Percentiles rank a stretch among this genome's conserved stretches.
Evolutionary conservation across 2,113 vertebrate species (phyloP).

Genomic region (Murina feae): DNA sequence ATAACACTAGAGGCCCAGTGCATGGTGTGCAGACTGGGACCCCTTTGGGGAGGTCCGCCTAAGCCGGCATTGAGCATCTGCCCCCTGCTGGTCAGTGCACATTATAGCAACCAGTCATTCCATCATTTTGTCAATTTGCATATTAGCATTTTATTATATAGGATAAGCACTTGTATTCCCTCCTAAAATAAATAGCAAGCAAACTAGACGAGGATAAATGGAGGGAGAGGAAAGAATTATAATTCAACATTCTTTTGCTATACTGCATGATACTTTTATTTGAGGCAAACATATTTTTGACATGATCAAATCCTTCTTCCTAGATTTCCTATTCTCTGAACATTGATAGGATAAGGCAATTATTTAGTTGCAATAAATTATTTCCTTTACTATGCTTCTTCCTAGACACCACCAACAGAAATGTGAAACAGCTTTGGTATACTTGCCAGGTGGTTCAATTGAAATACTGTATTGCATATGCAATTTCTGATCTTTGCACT

Average conservation of each 20-base stretch:
- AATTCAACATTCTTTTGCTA: constrained; percentile 56
- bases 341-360: constrained; percentile 67
- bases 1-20: constrained; percentile 31
- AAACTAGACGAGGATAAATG: constrained; percentile 53
- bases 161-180: constrained; percentile 56
- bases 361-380: constrained; percentile 70
- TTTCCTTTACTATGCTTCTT: constrained; percentile 47
- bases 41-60: too few relatives aligned
- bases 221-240: constrained; percentile 55
- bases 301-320: constrained; percentile 65
- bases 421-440: constrained; percentile 44
- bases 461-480: background rate
- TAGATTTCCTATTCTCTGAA: constrained; percentile 65
- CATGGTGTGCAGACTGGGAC: too few relatives aligned
- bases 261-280: constrained; percentile 52
- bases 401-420: constrained; percentile 59
- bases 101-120: too few relatives aligned
- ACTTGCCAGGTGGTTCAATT: background rate
- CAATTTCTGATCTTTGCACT: constrained; percentile 54
- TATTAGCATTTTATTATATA: too few relatives aligned
- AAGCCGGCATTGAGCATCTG: too few relatives aligned
- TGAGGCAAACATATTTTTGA: constrained; percentile 63
- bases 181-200: constrained; percentile 67
- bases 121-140: too few relatives aligned
- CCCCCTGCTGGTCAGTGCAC: too few relatives aligned